These are phyloP conservation scores for Catharus bicknelli DNA, from an alignment of 2,113 vertebrate species.

Conservation along the genomic window DNA sequence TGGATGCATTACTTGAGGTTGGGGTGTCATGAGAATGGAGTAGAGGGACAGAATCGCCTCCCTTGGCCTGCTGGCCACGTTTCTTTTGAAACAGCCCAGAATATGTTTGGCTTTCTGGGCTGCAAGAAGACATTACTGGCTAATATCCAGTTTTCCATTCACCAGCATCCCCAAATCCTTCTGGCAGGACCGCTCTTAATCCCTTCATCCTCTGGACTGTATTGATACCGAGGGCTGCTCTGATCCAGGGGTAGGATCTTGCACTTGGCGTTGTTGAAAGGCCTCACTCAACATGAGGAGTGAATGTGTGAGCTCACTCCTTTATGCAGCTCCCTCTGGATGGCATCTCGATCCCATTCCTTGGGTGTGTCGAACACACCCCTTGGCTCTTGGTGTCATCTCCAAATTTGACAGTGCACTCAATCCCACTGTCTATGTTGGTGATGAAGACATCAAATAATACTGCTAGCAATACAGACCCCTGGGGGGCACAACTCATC, in stretches of 20 bases:
- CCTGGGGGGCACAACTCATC: background rate
- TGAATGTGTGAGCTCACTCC: background rate
- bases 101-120: background rate
- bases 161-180: background rate
- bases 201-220: background rate
- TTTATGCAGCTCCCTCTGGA: background rate
- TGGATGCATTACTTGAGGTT: background rate
- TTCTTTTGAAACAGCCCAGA: background rate
- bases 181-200: background rate
- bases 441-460: background rate
- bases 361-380: accelerated
- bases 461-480: background rate
- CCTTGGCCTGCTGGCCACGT: background rate
- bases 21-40: background rate
- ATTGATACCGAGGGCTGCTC: background rate
- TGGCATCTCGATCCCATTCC: accelerated
- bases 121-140: background rate
- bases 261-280: background rate
- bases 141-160: background rate
- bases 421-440: background rate
- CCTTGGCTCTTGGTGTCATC: background rate
- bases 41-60: background rate
- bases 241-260: background rate
- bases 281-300: background rate
- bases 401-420: background rate